Conservation (phyloP, 2,113 vertebrate species). For the Corydoras sp. region DNA sequence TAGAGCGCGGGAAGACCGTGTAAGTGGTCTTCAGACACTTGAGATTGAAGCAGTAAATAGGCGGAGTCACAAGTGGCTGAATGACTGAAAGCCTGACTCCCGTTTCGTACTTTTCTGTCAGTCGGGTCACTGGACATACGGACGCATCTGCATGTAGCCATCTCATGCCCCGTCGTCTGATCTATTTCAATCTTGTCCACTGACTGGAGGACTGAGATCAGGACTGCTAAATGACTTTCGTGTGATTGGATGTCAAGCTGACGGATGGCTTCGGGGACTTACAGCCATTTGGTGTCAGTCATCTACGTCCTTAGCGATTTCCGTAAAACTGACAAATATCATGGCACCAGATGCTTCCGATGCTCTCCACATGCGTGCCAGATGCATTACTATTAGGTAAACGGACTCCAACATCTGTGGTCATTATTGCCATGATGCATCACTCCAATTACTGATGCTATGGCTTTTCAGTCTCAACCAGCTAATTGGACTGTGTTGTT, state of each 20-base stretch:
- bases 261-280: conserved; percentile 22
- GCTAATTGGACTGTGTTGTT: not conserved
- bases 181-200: conserved; percentile 20
- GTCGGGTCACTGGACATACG: not conserved
- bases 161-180: not conserved
- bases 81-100: too few relatives aligned
- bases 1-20: too few relatives aligned
- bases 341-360: conserved; percentile 33
- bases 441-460: conserved; percentile 56
- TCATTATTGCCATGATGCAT: conserved; percentile 60
- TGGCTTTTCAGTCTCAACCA: conserved; percentile 40
- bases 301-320: conserved; percentile 30
- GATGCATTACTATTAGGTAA: conserved; percentile 53
- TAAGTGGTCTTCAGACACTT: too few relatives aligned
- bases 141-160: not conserved
- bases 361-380: conserved; percentile 41
- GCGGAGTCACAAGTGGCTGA: too few relatives aligned
- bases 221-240: conserved; percentile 35
- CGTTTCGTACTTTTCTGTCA: too few relatives aligned
- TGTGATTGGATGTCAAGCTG: conserved; percentile 30
- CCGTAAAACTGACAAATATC: conserved; percentile 26
- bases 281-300: conserved; percentile 26
- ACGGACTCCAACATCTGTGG: conserved; percentile 52
- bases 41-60: too few relatives aligned
- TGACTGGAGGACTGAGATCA: conserved; percentile 33